These are phyloP conservation scores for Electrona antarctica DNA, from an alignment of 2,113 vertebrate genomes.

Conservation along the genomic window DNA sequence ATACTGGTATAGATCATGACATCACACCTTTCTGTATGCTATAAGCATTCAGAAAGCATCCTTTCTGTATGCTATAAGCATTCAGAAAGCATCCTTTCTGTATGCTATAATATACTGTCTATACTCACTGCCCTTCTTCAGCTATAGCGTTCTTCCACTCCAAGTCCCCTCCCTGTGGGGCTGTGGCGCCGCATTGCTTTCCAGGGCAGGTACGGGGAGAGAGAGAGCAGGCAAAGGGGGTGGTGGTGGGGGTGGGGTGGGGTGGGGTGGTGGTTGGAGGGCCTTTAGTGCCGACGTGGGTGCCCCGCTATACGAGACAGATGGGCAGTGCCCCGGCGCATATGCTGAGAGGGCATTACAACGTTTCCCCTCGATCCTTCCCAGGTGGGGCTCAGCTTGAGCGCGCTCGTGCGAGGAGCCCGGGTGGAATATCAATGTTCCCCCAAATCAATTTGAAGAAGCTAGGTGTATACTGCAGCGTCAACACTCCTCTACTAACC, in stretches of 20 bases:
- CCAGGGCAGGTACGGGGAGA: conserved; percentile 34
- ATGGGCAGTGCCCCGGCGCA: conserved; percentile 64
- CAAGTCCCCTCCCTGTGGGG: background rate
- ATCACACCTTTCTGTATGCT: no score
- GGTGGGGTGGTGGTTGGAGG: background rate
- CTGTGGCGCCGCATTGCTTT: conserved; percentile 47
- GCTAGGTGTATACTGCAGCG: no score
- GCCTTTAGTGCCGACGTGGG: conserved; percentile 52
- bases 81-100: background rate
- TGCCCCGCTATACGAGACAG: conserved; percentile 61
- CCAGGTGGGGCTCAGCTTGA: conserved; percentile 44
- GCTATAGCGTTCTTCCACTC: background rate
- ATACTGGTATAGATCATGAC: no score
- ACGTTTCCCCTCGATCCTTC: conserved; percentile 50
- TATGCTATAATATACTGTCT: background rate
- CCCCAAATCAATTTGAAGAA: no score
- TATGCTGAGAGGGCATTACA: conserved; percentile 73
- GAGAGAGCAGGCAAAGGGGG: background rate
- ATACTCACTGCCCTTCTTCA: background rate
- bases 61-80: background rate
- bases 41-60: background rate
- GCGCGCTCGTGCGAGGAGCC: no score
- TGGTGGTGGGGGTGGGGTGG: background rate
- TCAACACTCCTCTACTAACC: no score
- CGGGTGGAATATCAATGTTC: no score